A percentile compares a stretch with the other conserved stretches of the same genome.
Evolutionary conservation across 2,797 vertebrate species (phyloP).

Genomic region (Gallinago solitaria): DNA sequence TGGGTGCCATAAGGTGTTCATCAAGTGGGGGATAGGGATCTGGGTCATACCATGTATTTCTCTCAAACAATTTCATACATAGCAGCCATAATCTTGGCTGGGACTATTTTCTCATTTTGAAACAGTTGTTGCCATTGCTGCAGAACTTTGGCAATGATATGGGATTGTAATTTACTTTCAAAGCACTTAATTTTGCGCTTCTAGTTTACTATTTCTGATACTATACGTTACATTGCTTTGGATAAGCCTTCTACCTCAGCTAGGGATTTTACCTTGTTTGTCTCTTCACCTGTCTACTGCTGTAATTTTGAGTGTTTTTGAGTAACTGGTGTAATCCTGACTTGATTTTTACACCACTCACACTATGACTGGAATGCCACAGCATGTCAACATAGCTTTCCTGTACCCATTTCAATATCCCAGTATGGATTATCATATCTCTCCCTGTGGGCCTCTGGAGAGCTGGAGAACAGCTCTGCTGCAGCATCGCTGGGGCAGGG

Average conservation of each 20-base stretch:
- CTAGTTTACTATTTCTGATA: neutral
- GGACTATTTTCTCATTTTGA: neutral
- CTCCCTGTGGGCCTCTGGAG: neutral
- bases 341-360: neutral
- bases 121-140: neutral
- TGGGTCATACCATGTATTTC: neutral
- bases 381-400: neutral
- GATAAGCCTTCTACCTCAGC: neutral
- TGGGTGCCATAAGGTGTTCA: neutral
- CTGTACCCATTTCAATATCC: neutral
- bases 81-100: neutral
- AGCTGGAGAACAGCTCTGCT: neutral
- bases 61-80: neutral
- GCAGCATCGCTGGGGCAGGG: rapidly evolving
- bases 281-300: neutral
- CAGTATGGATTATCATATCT: neutral
- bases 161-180: neutral
- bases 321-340: neutral
- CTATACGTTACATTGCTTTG: neutral
- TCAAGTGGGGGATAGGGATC: no score
- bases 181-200: neutral
- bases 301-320: neutral
- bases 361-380: neutral
- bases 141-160: neutral
- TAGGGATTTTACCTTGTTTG: neutral